Evolutionary conservation across 1,140 invertebrate species (phyloP).

Genomic region (Drosophila fuyamai): DNA sequence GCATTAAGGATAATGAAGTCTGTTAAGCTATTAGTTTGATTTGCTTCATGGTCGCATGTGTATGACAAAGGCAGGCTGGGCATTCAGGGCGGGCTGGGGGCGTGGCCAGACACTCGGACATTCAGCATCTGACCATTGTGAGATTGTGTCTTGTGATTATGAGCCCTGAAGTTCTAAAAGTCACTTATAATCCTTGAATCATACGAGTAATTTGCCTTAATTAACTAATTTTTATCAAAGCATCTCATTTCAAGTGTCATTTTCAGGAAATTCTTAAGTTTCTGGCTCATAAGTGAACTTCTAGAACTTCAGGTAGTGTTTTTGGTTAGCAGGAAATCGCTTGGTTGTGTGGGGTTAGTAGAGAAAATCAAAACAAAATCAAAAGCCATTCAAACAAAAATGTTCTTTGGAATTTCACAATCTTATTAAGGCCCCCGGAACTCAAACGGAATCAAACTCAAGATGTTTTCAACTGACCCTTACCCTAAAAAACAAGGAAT

Average conservation of each 20-base stretch:
- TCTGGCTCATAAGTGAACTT: neutral
- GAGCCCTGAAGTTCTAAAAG: neutral
- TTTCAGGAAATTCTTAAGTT: too few relatives aligned
- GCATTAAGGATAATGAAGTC: slow-evolving; percentile 85
- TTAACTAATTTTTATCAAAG: too few relatives aligned
- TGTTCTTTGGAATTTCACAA: slow-evolving; percentile 21
- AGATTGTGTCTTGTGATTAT: slow-evolving; percentile 9
- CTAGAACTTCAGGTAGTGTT: neutral
- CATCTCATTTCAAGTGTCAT: too few relatives aligned
- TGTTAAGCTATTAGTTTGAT: slow-evolving; percentile 80
- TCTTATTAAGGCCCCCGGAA: neutral
- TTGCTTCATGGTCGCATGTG: slow-evolving; percentile 54
- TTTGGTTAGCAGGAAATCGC: slow-evolving; percentile 33
- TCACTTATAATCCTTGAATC: neutral
- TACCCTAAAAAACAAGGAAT: slow-evolving; percentile 4
- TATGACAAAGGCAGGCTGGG: slow-evolving; percentile 56
- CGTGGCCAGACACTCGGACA: slow-evolving; percentile 20
- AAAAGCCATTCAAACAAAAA: slow-evolving; percentile 19
- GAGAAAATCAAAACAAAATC: slow-evolving; percentile 8
- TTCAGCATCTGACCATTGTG: slow-evolving; percentile 22
- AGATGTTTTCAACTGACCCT: neutral
- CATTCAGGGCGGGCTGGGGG: slow-evolving; percentile 20
- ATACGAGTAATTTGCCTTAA: too few relatives aligned
- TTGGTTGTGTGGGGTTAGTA: slow-evolving; percentile 17
- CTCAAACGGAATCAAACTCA: neutral